Base-by-base conservation (phyloP, 2,888 invertebrate genomes). In the Periphyllus acericola region DNA sequence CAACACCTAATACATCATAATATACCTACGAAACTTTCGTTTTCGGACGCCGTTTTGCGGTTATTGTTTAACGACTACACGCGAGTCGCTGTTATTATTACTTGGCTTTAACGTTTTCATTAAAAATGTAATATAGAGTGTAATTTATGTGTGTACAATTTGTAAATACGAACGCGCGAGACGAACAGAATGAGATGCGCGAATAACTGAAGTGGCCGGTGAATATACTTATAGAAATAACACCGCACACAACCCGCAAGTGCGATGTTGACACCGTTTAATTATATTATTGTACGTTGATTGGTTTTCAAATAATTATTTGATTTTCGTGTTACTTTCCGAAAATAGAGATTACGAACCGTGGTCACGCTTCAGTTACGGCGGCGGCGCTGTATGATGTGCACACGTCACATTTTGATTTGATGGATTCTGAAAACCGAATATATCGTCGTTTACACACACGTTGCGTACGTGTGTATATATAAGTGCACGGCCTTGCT, bases 381-480 rank as follows among this genome's bases (percentile, higher is more conserved):
- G 3, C 19, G 25, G 25, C 74, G n/a, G 74, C 74, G 74, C 1
- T 17, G 32, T 8, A 25, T 25, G 74, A 76, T 19, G 76, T 32
- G 76, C 52, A 14, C 21, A 72, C 71, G 82, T 72, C 72, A 72
- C 72, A 72, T 72, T n/a, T 72, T 34, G 72, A 72, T 83, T 74
- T 72, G 52, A 74, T 34, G 34, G 83, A 83, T 83, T 83, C 52
- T 34, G 34, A 83, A 83, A 74, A 83, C 19, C 55, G 75, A 83
- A 83, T 66, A 40, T 66, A 32, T 75, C 25, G 75, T 75, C 75
- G 60, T 40, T 60, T 66, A 40, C 25, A 46, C 34, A 82, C 71
- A 46, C 71, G 46, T 21, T 32, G 34, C 68, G 66, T 21, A 11
- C 75, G n/a, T 40, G 11, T 11, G 46, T 68, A n/a, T 68, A 21